Percentiles rank a stretch among this genome's conserved stretches.
Evolutionary conservation across 2,113 vertebrate genomes (phyloP).

Genomic region (Tragelaphus strepsiceros): DNA sequence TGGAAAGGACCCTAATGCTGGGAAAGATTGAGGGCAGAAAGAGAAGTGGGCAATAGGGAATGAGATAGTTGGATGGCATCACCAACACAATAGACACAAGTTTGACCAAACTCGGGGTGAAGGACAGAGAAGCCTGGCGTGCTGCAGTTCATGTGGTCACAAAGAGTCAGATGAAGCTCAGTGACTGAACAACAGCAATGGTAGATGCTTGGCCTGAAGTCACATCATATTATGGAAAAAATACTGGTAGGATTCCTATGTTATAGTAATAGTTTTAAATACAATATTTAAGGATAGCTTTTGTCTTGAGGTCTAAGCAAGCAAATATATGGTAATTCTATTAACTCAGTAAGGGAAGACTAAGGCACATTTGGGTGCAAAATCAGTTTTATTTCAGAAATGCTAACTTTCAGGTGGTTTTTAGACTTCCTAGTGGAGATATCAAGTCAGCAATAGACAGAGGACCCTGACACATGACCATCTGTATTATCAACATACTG

Average conservation of each 20-base stretch:
- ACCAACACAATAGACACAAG: not conserved
- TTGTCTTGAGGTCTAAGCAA: not conserved
- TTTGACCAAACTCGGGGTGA: not conserved
- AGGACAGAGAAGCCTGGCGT: not conserved
- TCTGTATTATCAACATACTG: not conserved
- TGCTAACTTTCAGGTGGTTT: not conserved
- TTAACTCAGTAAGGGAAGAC: not conserved
- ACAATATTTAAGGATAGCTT: not conserved
- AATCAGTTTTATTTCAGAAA: not conserved
- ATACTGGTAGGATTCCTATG: not conserved
- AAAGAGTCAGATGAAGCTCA: not conserved
- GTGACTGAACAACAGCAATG: not conserved
- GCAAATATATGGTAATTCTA: not conserved
- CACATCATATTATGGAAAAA: not conserved
- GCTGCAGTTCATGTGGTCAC: not conserved
- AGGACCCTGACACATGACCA: not conserved
- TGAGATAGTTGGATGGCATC: not conserved
- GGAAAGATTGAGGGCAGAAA: not conserved
- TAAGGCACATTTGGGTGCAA: not conserved
- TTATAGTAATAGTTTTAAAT: not conserved
- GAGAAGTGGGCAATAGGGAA: not conserved
- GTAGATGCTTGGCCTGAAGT: not conserved
- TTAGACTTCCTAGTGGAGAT: not conserved
- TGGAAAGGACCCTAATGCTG: not conserved
- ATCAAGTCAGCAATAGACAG: not conserved